Evolutionary conservation across 2,797 vertebrate species (phyloP).

Genomic region (Siniperca undulata): DNA sequence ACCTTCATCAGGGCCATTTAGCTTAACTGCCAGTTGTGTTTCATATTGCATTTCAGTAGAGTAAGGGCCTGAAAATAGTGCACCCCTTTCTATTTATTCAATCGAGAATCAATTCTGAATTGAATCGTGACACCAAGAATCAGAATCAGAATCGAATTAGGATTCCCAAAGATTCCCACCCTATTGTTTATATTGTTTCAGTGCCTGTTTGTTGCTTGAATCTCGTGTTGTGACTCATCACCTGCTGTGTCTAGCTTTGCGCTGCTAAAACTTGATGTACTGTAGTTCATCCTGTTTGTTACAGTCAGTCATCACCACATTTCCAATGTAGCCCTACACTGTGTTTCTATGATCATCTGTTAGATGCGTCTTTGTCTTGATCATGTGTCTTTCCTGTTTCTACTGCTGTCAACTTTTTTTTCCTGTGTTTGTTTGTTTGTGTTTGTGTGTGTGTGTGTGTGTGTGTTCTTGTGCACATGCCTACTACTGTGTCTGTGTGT

Average conservation of each 20-base stretch:
- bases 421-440: constrained; percentile 16
- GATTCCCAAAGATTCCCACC: not conserved
- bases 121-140: not conserved
- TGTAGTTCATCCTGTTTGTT: constrained; percentile 17
- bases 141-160: not conserved
- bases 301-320: not conserved
- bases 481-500: constrained; percentile 41
- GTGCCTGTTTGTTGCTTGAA: not conserved
- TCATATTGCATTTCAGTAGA: not conserved
- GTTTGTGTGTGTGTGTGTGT: constrained; percentile 34
- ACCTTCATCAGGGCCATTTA: too few relatives aligned
- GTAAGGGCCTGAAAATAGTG: too few relatives aligned
- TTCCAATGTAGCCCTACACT: not conserved
- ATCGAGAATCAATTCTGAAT: not conserved
- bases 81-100: not conserved
- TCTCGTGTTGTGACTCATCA: not conserved
- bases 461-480: constrained; percentile 41
- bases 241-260: not conserved
- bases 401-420: constrained; percentile 12
- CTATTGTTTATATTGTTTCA: not conserved
- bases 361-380: constrained; percentile 53
- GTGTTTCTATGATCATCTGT: constrained; percentile 48
- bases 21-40: not conserved
- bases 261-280: not conserved
- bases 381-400: constrained; percentile 66